Percentiles rank a stretch among this genome's conserved stretches.
These are phyloP conservation scores for Craseonycteris thonglongyai DNA, from an alignment of 2,113 vertebrate species.

Conservation along the genomic window DNA sequence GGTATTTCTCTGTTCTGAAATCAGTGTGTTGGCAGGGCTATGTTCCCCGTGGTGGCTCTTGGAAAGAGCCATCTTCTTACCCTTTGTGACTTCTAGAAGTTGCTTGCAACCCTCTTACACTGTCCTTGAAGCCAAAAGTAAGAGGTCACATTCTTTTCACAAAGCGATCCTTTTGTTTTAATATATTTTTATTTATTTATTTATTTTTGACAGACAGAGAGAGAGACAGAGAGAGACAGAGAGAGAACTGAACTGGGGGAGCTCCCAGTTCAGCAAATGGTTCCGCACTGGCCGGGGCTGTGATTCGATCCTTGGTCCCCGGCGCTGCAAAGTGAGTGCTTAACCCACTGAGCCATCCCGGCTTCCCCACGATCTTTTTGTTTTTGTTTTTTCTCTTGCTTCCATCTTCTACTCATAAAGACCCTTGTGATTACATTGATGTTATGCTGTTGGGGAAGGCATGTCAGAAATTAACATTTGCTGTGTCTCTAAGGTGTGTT, in stretches of 20 bases:
- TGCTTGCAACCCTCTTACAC: neutral
- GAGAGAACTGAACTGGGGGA: no score
- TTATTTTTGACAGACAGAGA: no score
- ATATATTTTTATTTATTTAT: no score
- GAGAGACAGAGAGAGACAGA: no score
- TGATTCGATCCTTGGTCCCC: no score
- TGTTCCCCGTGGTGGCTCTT: neutral
- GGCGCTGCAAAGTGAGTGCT: no score
- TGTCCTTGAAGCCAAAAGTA: neutral
- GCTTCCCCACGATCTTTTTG: no score
- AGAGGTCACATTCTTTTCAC: neutral
- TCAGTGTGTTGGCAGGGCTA: neutral
- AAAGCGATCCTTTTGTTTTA: accelerated
- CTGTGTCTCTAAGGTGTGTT: neutral
- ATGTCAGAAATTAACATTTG: neutral
- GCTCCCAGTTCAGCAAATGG: no score
- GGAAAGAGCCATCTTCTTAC: neutral
- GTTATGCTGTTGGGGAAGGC: neutral
- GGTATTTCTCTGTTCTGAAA: neutral
- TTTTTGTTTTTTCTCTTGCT: neutral
- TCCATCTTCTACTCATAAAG: neutral
- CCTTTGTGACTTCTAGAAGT: neutral
- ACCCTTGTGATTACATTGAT: neutral
- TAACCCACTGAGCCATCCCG: no score
- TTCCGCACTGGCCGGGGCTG: no score